Evolutionary conservation across 2,113 vertebrate species (phyloP), one percentile per base, ranked within the genome.

Genomic region (Seriola quinqueradiata): DNA sequence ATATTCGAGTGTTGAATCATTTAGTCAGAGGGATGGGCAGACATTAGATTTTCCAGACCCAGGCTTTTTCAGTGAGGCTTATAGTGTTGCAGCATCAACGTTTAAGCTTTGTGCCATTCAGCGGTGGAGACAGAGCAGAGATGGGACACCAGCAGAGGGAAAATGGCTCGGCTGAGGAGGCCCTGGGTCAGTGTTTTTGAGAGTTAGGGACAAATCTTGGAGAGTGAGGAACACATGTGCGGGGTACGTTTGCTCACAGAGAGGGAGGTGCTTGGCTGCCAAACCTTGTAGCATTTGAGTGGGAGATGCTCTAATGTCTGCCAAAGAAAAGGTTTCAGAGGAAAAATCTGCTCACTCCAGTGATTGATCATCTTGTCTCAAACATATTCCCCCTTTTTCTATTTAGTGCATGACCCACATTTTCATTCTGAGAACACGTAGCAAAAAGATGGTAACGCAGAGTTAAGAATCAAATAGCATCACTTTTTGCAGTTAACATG

Each of bases 11-110:
- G 57, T 25, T 76, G 64, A 76, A 81, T 81, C 46, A 42, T 81
- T 75, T 44, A 63, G 60, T 64, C 38, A 21, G 34, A 66, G 42
- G 55, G 34, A 75, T 28, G 32, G 52, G 32, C 44, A 67, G 23
- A 72, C 68, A 25, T 72, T 44, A 50, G 21, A 54, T 75, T 82
- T 81, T 88, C 73, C 77, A 91, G 64, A 77, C 16, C 23, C 34
- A n/a, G 70, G 11, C 42, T 72, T 25, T 77, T 75, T 71, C 36
- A 57, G 11, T 6, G 7, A 36, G 10, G 32, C 40, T 61, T 65
- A 23, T 25, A 25, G 7, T 57, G 63, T 34, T 73, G 63, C 74
- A 67, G 64, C 48, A 54, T 87, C 72, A 76, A 75, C 52, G 52
- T 86, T 79, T 72, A 44, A 40, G 70, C 50, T 57, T 25, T 46